Conservation (phyloP, 2,797 vertebrate genomes). For the Myioborus miniatus region DNA sequence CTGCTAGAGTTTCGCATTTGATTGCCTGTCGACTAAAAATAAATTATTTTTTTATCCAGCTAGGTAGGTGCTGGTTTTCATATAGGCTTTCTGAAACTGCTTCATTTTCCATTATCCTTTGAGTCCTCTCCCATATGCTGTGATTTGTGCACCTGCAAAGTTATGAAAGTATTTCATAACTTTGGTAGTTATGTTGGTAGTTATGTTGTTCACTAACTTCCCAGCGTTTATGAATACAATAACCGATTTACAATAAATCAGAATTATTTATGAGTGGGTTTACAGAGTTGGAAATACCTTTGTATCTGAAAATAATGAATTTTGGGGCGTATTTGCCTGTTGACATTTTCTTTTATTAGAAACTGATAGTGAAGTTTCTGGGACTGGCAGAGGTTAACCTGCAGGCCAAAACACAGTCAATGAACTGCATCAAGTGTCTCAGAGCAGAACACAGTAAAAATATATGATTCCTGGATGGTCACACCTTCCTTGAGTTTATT, state of each 20-base stretch:
- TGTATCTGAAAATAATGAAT: constrained; percentile 65
- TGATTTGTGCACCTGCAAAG: constrained; percentile 76
- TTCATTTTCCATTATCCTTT: constrained; percentile 68
- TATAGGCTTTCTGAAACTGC: constrained; percentile 46
- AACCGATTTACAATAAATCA: constrained; percentile 69
- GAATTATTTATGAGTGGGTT: constrained; percentile 68
- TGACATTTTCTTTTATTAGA: constrained; percentile 59
- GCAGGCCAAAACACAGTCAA: neutral
- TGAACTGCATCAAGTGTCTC: neutral
- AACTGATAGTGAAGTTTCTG: constrained; percentile 42
- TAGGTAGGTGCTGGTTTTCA: constrained; percentile 52
- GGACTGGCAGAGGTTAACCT: constrained; percentile 29
- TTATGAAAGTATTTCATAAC: constrained; percentile 73
- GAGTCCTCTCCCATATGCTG: constrained; percentile 71
- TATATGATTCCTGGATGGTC: neutral
- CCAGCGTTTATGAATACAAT: constrained; percentile 68
- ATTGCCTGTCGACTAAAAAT: neutral
- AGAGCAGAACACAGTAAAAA: neutral
- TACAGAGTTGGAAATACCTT: constrained; percentile 60
- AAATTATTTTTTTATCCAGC: constrained; percentile 20
- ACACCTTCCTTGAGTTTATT: constrained; percentile 2
- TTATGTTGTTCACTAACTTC: constrained; percentile 65
- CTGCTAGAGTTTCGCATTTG: neutral
- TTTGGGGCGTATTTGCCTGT: constrained; percentile 40
- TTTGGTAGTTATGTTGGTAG: constrained; percentile 34